Percentiles rank a stretch among this genome's conserved stretches.
phyloP scores from a whole-genome alignment of 2,797 vertebrate species.

The Poeciliopsis turneri region DNA sequence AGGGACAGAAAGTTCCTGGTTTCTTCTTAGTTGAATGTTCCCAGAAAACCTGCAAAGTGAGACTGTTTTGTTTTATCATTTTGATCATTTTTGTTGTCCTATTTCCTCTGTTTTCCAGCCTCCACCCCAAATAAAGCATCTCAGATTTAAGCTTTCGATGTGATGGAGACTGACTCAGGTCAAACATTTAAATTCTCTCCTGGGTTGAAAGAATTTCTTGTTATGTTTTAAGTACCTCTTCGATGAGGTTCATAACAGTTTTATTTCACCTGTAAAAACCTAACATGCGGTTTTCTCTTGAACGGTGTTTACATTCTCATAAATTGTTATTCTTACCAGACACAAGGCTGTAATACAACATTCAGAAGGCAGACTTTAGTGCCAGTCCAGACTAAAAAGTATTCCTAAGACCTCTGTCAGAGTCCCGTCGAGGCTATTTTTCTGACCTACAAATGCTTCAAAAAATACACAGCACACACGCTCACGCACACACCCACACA shows the following conservation, averaged over 20 bases:
- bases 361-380: slow-evolving; percentile 57
- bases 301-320: slow-evolving; percentile 30
- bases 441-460: slow-evolving; percentile 64
- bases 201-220: background rate
- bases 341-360: slow-evolving; percentile 48
- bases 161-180: slow-evolving; percentile 42
- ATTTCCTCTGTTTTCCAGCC: slow-evolving; percentile 35
- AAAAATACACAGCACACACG: slow-evolving; percentile 35
- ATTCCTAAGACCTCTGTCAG: slow-evolving; percentile 59
- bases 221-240: background rate
- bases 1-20: no score
- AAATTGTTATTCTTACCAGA: slow-evolving; percentile 27
- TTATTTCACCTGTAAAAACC: slow-evolving; percentile 52
- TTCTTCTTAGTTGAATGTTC: background rate
- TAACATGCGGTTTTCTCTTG: slow-evolving; percentile 11
- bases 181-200: slow-evolving; percentile 54
- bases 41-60: background rate
- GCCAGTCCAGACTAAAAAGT: slow-evolving; percentile 46
- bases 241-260: slow-evolving; percentile 3
- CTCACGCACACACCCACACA: slow-evolving; percentile 27
- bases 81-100: background rate
- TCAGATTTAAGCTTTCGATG: slow-evolving; percentile 45
- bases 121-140: slow-evolving; percentile 18
- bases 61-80: slow-evolving; percentile 10
- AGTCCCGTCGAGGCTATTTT: slow-evolving; percentile 54